Percentiles rank a stretch among this genome's conserved stretches.
Evolutionary conservation across 2,888 invertebrate species (phyloP).

Genomic region (Amphipyra berbera): DNA sequence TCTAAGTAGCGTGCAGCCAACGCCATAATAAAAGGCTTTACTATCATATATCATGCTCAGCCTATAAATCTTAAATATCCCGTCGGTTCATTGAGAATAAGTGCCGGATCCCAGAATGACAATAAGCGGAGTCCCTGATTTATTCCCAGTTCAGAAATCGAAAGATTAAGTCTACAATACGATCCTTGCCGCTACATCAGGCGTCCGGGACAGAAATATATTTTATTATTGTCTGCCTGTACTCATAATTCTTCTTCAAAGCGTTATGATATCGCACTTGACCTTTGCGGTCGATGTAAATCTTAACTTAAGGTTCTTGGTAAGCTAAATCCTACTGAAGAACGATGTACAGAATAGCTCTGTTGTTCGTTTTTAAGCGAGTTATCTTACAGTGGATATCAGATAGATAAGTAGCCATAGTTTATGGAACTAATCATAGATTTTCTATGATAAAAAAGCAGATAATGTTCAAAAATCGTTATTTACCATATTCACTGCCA

Average conservation of each 20-base stretch:
- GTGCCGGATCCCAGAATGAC: conserved; percentile 55
- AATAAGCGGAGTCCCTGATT: conserved; percentile 52
- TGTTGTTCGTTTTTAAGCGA: conserved; percentile 21
- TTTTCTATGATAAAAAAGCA: conserved; percentile 31
- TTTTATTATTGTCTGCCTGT: conserved; percentile 57
- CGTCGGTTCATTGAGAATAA: conserved; percentile 51
- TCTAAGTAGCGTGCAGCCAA: conserved; percentile 50
- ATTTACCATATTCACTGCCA: too few relatives aligned
- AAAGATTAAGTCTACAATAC: conserved; percentile 59
- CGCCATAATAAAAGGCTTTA: conserved; percentile 50
- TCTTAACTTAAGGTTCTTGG: conserved; percentile 29
- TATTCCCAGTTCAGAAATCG: conserved; percentile 49
- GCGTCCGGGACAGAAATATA: conserved; percentile 53
- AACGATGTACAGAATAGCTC: conserved; percentile 4
- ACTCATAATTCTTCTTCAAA: conserved; percentile 66
- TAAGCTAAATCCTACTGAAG: conserved; percentile 41
- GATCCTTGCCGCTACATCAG: conserved; percentile 51
- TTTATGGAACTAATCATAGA: conserved; percentile 31
- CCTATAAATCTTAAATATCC: conserved; percentile 59
- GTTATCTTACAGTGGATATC: conserved; percentile 36
- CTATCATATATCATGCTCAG: conserved; percentile 43
- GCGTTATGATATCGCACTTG: conserved; percentile 61
- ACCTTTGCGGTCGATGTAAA: conserved; percentile 63
- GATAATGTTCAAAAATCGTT: background rate
- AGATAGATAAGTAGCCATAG: conserved; percentile 40